These are phyloP conservation scores for Belgica antarctica DNA, from an alignment of 2,888 invertebrate species.

Conservation along the genomic window DNA sequence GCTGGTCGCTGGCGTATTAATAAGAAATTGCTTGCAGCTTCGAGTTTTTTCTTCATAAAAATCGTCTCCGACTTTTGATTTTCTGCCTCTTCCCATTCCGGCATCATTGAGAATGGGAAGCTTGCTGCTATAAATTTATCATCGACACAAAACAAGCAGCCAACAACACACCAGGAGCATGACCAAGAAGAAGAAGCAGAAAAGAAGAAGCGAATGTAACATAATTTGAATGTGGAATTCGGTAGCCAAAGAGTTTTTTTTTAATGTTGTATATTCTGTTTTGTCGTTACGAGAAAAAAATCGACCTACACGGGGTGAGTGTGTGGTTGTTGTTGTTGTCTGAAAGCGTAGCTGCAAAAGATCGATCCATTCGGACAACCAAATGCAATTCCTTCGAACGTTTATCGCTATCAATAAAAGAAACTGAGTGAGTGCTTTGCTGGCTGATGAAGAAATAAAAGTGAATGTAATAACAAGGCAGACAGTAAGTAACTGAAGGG, in stretches of 20 bases:
- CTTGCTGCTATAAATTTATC: conserved; percentile 43
- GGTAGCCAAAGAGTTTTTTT: conserved; percentile 44
- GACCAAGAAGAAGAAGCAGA: conserved; percentile 37
- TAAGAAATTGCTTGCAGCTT: conserved; percentile 36
- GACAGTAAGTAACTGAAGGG: not conserved
- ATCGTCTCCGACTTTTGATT: conserved; percentile 17
- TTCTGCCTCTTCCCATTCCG: not conserved
- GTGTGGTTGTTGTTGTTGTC: conserved; percentile 13
- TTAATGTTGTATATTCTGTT: conserved; percentile 44
- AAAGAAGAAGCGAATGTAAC: conserved; percentile 39
- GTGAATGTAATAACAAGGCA: not conserved
- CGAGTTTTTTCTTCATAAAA: not conserved
- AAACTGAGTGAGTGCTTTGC: not conserved
- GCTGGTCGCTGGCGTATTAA: conserved; percentile 38
- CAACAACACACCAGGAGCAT: conserved; percentile 23
- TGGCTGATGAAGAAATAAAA: conserved; percentile 10
- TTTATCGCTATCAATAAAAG: not conserved
- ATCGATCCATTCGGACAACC: not conserved
- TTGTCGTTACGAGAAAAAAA: conserved; percentile 42
- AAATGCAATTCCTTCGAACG: not conserved
- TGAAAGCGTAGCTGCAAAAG: not conserved
- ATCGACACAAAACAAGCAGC: conserved; percentile 42
- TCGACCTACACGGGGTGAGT: conserved; percentile 40
- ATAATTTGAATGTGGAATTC: conserved; percentile 44
- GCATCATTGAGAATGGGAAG: conserved; percentile 24